These are phyloP conservation scores for Verasper variegatus DNA, from an alignment of 2,113 vertebrate species.

Conservation along the genomic window DNA sequence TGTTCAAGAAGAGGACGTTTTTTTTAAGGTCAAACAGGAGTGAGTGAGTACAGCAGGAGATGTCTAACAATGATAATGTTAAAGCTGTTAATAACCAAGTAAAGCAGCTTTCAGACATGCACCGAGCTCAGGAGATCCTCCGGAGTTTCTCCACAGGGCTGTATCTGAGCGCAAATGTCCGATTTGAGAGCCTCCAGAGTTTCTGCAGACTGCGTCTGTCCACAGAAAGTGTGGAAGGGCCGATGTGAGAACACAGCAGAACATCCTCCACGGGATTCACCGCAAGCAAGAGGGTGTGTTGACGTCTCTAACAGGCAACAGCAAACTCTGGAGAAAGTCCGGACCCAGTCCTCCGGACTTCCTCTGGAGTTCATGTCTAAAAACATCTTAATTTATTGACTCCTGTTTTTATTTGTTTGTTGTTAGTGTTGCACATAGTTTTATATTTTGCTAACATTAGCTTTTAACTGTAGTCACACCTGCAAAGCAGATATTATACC, in stretches of 20 bases:
- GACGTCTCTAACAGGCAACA: neutral
- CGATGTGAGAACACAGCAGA: neutral
- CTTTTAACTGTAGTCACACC: constrained; percentile 3
- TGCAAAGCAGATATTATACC: neutral
- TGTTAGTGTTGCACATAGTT: constrained; percentile 6
- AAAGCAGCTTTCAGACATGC: neutral
- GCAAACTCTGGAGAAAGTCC: no score
- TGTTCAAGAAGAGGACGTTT: neutral
- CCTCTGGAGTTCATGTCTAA: no score
- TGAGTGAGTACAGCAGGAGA: neutral
- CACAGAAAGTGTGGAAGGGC: no score
- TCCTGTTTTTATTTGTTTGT: neutral
- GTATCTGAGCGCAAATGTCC: no score
- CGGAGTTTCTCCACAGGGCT: no score
- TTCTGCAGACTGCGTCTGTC: no score
- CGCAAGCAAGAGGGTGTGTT: neutral
- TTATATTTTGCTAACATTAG: neutral
- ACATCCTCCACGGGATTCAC: neutral
- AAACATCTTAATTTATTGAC: neutral
- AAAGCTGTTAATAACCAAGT: neutral
- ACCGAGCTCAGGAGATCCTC: no score
- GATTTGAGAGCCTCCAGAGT: neutral
- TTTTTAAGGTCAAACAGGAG: neutral
- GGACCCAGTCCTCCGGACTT: no score
- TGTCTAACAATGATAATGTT: neutral